A percentile compares a stretch with the other conserved stretches of the same genome.
phyloP scores from a whole-genome alignment of 2,797 vertebrate genomes.

The Urosaurus nigricauda region DNA sequence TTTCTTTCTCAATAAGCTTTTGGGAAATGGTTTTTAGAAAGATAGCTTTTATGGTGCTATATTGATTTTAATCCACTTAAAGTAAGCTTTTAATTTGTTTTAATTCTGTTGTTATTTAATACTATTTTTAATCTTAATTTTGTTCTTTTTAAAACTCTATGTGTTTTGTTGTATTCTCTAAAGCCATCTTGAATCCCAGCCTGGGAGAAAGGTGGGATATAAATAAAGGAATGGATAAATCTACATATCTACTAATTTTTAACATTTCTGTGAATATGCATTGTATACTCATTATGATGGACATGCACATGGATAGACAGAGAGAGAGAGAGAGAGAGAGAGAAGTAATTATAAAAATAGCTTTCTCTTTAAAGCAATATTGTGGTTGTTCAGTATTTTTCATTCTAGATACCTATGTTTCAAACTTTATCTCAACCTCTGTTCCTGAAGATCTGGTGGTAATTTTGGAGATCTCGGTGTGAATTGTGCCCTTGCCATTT shows the following conservation, averaged over 20 bases:
- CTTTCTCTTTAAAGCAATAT: not conserved
- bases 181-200: too few species aligned
- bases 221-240: not conserved
- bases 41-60: too few species aligned
- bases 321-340: too few species aligned
- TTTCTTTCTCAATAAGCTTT: too few species aligned
- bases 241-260: not conserved
- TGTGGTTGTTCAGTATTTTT: not conserved
- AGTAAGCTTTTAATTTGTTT: too few species aligned
- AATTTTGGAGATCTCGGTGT: not conserved
- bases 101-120: too few species aligned
- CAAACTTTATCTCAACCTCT: not conserved
- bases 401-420: not conserved
- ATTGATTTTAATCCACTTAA: too few species aligned
- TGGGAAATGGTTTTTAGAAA: too few species aligned
- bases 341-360: not conserved
- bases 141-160: too few species aligned
- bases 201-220: too few species aligned
- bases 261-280: not conserved
- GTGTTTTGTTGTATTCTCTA: too few species aligned
- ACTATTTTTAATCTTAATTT: too few species aligned
- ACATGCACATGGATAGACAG: not conserved
- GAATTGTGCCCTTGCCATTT: slow-evolving; percentile 1
- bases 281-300: not conserved
- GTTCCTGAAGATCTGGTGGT: not conserved